Evolutionary conservation across 2,888 invertebrate species (phyloP).

Genomic region (Nemotelus nigrinus): DNA sequence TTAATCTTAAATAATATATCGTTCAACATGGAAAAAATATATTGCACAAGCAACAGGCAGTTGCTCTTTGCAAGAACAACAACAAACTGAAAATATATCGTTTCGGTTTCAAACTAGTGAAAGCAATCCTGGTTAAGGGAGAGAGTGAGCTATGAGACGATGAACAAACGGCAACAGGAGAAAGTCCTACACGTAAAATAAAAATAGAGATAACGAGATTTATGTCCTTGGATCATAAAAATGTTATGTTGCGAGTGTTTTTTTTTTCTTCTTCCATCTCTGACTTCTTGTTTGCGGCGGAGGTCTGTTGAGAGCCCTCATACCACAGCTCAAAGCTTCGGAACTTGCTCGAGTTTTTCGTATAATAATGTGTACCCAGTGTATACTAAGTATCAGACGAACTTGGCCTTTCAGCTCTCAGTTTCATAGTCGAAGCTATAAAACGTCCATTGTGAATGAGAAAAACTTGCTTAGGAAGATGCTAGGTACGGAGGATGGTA

Average conservation of each 20-base stretch:
- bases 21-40: background rate
- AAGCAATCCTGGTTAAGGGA: conserved; percentile 22
- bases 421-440: conserved; percentile 13
- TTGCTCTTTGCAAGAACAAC: conserved; percentile 19
- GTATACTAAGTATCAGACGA: background rate
- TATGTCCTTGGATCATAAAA: conserved; percentile 65
- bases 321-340: background rate
- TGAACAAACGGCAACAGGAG: conserved; percentile 33
- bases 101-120: conserved; percentile 27
- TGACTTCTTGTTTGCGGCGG: conserved; percentile 11
- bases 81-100: conserved; percentile 9
- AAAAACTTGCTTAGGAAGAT: background rate
- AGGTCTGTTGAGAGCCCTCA: conserved; percentile 3
- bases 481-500: background rate
- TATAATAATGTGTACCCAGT: conserved; percentile 26
- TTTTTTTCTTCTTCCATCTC: conserved; percentile 50
- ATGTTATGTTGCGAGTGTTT: conserved; percentile 56
- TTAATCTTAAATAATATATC: no score
- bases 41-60: conserved; percentile 28
- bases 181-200: conserved; percentile 44
- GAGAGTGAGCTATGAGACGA: conserved; percentile 13
- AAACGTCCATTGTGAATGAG: background rate
- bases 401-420: conserved; percentile 22
- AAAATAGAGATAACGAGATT: conserved; percentile 61
- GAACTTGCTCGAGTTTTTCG: conserved; percentile 25